Percentiles rank a stretch among this genome's conserved stretches.
Evolutionary conservation across 2,113 vertebrate species (phyloP).

Genomic region (Corynorhinus townsendii): DNA sequence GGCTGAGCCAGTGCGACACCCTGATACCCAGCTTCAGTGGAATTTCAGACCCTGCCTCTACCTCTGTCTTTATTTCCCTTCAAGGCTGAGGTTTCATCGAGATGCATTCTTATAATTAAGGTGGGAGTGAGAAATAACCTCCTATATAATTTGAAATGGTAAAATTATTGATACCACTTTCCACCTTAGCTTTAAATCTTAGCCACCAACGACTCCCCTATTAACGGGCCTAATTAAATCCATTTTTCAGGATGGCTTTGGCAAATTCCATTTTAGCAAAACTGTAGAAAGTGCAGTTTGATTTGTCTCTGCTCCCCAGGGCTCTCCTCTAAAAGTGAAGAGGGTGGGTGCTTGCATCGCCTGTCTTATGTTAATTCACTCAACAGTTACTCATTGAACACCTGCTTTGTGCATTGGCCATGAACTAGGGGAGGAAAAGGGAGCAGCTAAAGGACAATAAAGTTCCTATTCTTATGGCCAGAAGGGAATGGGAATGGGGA

Average conservation of each 20-base stretch:
- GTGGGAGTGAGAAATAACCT: conserved; percentile 75
- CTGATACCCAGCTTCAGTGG: conserved; percentile 44
- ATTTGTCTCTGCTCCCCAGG: conserved; percentile 74
- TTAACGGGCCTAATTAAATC: conserved; percentile 85
- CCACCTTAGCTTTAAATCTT: conserved; percentile 77
- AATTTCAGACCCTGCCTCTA: conserved; percentile 10
- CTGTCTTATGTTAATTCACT: neutral
- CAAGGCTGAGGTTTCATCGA: conserved; percentile 65
- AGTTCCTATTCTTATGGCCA: neutral
- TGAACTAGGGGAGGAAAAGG: neutral
- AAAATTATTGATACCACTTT: conserved; percentile 75
- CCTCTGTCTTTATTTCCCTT: conserved; percentile 70
- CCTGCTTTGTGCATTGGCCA: neutral
- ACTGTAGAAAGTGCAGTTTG: conserved; percentile 72
- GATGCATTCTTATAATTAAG: conserved; percentile 79
- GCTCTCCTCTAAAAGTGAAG: conserved; percentile 65
- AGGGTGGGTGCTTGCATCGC: conserved; percentile 41
- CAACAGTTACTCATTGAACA: neutral
- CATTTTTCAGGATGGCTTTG: conserved; percentile 81
- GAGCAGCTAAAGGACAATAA: neutral
- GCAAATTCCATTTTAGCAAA: conserved; percentile 82
- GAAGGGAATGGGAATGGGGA: neutral
- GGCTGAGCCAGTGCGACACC: neutral
- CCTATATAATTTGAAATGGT: conserved; percentile 80
- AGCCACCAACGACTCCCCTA: conserved; percentile 76